Evolutionary conservation across 2,888 invertebrate genomes (phyloP).

Genomic region (Nymphalis c-album): DNA sequence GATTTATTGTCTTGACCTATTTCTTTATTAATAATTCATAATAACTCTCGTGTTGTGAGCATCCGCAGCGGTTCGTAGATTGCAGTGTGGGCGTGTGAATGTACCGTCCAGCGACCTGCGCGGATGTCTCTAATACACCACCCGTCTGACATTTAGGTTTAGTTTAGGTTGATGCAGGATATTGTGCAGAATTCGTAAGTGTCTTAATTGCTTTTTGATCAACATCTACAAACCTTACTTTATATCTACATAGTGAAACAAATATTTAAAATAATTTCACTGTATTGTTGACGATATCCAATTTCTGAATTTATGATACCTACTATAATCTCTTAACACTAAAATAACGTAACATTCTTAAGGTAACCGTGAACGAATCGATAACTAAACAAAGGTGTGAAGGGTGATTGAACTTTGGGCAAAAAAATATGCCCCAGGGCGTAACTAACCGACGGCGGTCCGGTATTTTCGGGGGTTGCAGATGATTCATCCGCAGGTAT

Average conservation of each 20-base stretch:
- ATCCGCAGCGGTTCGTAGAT: constrained; percentile 41
- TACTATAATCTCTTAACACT: neutral
- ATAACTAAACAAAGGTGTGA: constrained; percentile 32
- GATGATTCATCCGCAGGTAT: constrained; percentile 30
- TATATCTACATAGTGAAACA: no score
- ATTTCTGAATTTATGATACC: no score
- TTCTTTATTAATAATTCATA: constrained; percentile 10
- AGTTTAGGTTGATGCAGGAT: constrained; percentile 4
- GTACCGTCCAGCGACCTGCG: constrained; percentile 13
- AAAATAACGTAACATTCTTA: neutral
- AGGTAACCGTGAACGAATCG: constrained; percentile 21
- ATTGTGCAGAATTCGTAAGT: neutral
- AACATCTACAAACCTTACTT: neutral
- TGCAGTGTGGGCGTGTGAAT: constrained; percentile 58
- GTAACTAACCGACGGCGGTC: constrained; percentile 6
- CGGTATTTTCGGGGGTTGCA: constrained; percentile 26
- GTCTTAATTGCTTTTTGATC: neutral
- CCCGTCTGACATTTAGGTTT: constrained; percentile 13
- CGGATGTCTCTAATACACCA: constrained; percentile 30
- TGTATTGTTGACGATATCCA: no score
- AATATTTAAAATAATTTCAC: no score
- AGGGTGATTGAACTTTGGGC: constrained; percentile 30
- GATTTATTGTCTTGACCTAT: neutral
- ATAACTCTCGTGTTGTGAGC: neutral
- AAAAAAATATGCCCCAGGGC: constrained; percentile 25